These are phyloP conservation scores for Noctuana brunneofusca DNA, from an alignment of 2,888 invertebrate genomes.

Conservation along the genomic window DNA sequence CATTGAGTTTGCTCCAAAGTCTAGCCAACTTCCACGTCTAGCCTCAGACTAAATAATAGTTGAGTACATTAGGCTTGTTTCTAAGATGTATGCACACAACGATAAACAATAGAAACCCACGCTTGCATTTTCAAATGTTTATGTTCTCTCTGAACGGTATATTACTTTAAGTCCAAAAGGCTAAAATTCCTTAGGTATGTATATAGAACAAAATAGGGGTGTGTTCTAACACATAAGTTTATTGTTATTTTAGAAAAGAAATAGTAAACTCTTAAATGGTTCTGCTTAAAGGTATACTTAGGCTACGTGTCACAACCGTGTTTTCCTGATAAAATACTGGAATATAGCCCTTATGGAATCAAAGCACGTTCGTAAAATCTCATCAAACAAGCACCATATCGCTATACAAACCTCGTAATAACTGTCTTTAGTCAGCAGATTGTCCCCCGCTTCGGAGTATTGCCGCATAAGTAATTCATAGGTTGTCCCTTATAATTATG, in stretches of 20 bases:
- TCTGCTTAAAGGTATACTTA: too few species aligned
- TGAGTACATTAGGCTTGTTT: conserved; percentile 12
- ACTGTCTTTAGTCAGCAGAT: conserved; percentile 4
- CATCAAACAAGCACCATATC: neutral
- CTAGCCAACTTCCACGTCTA: conserved; percentile 30
- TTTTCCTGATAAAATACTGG: neutral
- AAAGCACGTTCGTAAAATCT: neutral
- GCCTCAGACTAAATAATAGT: conserved; percentile 35
- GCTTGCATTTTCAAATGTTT: neutral
- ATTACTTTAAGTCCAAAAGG: too few species aligned
- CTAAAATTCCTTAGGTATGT: too few species aligned
- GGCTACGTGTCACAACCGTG: neutral
- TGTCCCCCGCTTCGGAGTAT: neutral
- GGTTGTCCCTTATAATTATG: conserved; percentile 7
- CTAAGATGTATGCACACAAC: neutral
- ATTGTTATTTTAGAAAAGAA: neutral
- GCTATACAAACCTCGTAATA: neutral
- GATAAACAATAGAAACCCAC: neutral
- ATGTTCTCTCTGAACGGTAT: neutral
- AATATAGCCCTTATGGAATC: neutral
- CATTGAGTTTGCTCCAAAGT: conserved; percentile 35
- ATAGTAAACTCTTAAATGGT: neutral
- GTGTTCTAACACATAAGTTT: neutral
- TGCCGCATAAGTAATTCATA: conserved; percentile 5
- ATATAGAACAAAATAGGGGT: too few species aligned